A percentile compares a stretch with the other conserved stretches of the same genome.
Conservation (phyloP, 2,113 vertebrate species). For the Heterochromis multidens region DNA sequence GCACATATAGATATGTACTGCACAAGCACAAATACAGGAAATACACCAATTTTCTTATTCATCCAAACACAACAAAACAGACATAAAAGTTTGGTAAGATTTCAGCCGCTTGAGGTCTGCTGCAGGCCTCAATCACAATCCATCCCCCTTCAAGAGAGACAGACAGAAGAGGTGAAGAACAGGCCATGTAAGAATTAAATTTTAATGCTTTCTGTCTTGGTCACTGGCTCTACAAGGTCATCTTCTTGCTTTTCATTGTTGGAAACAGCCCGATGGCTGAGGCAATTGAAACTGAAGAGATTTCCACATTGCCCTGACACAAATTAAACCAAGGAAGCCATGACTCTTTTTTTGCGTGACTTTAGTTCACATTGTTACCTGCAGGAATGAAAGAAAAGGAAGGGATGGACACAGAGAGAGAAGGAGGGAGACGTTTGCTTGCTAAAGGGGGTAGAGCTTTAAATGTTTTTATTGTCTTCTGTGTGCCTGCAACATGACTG, state of each 20-base stretch:
- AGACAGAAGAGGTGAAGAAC: conserved; percentile 8
- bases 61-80: not conserved
- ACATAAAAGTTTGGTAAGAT: not conserved
- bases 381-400: not conserved
- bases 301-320: conserved; percentile 51
- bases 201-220: conserved; percentile 61
- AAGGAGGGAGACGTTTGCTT: not conserved
- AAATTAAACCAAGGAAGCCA: conserved; percentile 55
- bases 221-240: conserved; percentile 66
- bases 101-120: not conserved
- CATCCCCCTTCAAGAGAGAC: conserved; percentile 15
- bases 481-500: not conserved
- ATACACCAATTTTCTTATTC: accelerated
- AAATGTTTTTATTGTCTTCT: conserved; percentile 25
- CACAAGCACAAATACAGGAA: not conserved
- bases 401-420: not conserved
- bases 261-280: conserved; percentile 50
- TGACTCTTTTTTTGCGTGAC: conserved; percentile 53
- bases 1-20: not conserved
- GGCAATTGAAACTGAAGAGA: conserved; percentile 63
- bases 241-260: conserved; percentile 52
- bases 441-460: conserved; percentile 1
- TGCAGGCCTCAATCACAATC: conserved; percentile 27
- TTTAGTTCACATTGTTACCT: conserved; percentile 54
- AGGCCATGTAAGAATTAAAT: conserved; percentile 60